Evolutionary conservation across 2,888 invertebrate genomes (phyloP).

Genomic region (Seira sanloemensis): DNA sequence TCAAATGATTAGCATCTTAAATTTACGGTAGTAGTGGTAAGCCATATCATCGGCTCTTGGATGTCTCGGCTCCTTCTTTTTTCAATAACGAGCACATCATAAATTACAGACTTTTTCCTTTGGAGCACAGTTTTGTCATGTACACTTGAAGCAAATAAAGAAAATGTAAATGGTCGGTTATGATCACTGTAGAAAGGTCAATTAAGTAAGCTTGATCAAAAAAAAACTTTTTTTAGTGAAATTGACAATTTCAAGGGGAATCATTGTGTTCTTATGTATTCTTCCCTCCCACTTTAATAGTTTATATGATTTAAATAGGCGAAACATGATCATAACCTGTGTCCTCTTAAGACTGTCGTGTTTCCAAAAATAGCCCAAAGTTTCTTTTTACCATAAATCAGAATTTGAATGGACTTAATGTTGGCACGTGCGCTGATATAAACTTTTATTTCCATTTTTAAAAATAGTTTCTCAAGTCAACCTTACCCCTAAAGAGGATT

Average conservation of each 20-base stretch:
- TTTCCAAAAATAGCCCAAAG: neutral
- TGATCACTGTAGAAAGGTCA: no score
- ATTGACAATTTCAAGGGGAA: neutral
- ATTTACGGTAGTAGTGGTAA: neutral
- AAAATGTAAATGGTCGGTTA: no score
- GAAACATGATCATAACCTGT: neutral
- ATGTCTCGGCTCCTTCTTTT: neutral
- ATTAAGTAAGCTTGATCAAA: no score
- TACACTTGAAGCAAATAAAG: no score
- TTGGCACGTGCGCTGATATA: neutral
- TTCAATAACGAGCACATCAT: no score
- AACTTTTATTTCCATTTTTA: neutral
- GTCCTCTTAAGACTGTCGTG: neutral
- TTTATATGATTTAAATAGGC: neutral
- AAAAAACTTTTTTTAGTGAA: neutral
- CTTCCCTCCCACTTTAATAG: neutral
- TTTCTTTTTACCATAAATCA: slow-evolving; percentile 1
- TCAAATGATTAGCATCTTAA: slow-evolving; percentile 6
- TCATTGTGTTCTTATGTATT: no score
- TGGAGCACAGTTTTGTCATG: no score
- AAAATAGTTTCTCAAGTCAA: neutral
- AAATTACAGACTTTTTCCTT: no score
- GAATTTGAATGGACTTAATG: neutral
- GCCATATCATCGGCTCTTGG: neutral
- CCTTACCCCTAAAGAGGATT: neutral